Evolutionary conservation across 2,888 invertebrate species (phyloP), one percentile per base, ranked within the genome.

Genomic region (Chymomyza fuscimana): DNA sequence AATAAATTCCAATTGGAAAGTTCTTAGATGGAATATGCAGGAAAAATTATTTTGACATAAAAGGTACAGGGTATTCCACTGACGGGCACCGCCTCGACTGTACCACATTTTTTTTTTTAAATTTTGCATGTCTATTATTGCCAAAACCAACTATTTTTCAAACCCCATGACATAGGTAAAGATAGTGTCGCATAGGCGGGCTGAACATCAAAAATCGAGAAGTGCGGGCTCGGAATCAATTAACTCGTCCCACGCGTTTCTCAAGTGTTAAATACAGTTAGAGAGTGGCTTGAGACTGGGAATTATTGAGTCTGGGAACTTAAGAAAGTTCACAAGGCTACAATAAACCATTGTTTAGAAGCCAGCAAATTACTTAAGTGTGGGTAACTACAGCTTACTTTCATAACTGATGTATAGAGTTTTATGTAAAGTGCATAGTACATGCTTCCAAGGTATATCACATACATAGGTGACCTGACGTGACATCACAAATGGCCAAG

Each of bases 401-500:
- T 36, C 36, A 36, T 36, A 36, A 36, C 36, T 36, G 9, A 6
- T 36, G 9, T 7, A 36, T 9, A 36, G 9, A 9, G 36, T 6
- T 5, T 7, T 9, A 36, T 36, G 36, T 46, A 46, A 46, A 46
- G 12, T 46, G 40, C 40, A 46, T 12, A 12, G 4, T 4, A 10
- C 10, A 32, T 9, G 32, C 32, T 32, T 5, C n/a, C 51, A 51
- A 16, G n/a, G 52, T 19, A 16, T 19, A 4, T 54, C 58, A 58
- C 22, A n/a, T n/a, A n/a, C n/a, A n/a, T n/a, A n/a, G n/a, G 58
- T 25, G 25, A 58, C 19, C 25, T 19, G 10, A 9, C 2, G 29
- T 58, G 58, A 58, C 58, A 58, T 58, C 58, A 58, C 25, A 25
- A 15, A 54, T 54, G 12, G 54, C 19, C 15, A 54, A 54, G 40